These are phyloP conservation scores for Rhabdophis nuchalis DNA, from an alignment of 2,797 vertebrate species.

Conservation along the genomic window DNA sequence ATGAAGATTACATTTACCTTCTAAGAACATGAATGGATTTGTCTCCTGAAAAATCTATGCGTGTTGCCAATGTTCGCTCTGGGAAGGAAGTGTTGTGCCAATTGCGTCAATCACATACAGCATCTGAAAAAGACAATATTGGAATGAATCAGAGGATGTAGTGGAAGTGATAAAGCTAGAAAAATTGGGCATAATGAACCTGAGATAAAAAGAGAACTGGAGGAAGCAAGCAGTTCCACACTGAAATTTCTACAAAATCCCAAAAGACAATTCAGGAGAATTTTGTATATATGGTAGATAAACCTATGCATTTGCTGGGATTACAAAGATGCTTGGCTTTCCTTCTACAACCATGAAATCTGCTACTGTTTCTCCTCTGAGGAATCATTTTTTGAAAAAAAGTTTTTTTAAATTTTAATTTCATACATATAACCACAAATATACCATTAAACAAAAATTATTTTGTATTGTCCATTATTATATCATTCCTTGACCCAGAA, in stretches of 20 bases:
- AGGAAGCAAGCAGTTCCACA: conserved; percentile 9
- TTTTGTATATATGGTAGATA: neutral
- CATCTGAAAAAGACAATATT: conserved; percentile 44
- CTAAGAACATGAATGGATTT: conserved; percentile 51
- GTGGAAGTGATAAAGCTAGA: neutral
- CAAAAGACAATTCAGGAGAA: neutral
- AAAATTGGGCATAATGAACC: neutral
- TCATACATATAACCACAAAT: too few species aligned
- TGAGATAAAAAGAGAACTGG: neutral
- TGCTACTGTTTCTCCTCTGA: neutral
- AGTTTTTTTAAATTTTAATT: too few species aligned
- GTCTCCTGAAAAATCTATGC: conserved; percentile 23
- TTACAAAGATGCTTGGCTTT: neutral
- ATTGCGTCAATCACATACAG: conserved; percentile 36
- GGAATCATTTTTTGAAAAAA: neutral
- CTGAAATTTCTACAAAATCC: conserved; percentile 5
- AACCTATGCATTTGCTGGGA: neutral
- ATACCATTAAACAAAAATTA: too few species aligned
- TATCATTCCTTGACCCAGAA: too few species aligned
- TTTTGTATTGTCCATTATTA: too few species aligned
- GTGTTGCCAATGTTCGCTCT: conserved; percentile 19
- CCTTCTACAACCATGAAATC: conserved; percentile 1
- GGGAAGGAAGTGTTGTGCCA: neutral
- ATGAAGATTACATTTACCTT: conserved; percentile 50
- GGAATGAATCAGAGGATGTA: conserved; percentile 26